A percentile compares a stretch with the other conserved stretches of the same genome.
phyloP scores from a whole-genome alignment of 2,113 vertebrate species.

The Holacanthus passer region DNA sequence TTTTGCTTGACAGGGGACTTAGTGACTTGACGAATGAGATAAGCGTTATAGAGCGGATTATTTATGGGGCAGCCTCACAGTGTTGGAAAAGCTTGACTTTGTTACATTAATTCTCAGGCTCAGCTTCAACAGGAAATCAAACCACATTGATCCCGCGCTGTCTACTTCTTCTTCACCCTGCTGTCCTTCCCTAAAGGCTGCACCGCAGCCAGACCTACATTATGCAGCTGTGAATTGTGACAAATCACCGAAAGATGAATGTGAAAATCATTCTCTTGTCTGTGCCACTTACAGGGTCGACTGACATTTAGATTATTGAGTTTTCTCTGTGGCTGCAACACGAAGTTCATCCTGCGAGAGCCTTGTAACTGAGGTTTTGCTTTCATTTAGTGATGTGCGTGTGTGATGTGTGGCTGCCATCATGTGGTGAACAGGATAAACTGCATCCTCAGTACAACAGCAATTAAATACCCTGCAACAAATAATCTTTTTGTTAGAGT shows the following conservation, averaged over 20 bases:
- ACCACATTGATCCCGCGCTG: slow-evolving; percentile 36
- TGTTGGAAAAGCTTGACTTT: slow-evolving; percentile 12
- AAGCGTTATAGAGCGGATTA: slow-evolving; percentile 36
- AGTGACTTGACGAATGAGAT: slow-evolving; percentile 31
- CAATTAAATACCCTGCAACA: background rate
- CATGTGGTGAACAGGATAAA: slow-evolving; percentile 52
- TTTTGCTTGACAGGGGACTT: slow-evolving; percentile 15
- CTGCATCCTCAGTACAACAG: background rate
- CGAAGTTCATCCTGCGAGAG: background rate
- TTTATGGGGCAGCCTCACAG: slow-evolving; percentile 33
- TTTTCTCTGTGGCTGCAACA: slow-evolving; percentile 22
- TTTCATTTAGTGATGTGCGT: background rate
- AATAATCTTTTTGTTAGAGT: background rate
- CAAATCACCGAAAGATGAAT: background rate
- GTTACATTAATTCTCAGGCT: slow-evolving; percentile 55
- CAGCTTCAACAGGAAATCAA: slow-evolving; percentile 55
- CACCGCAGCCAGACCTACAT: background rate
- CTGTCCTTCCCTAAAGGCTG: slow-evolving; percentile 12
- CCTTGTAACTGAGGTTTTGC: background rate
- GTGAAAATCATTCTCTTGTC: background rate
- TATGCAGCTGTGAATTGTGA: slow-evolving; percentile 4
- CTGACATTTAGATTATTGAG: slow-evolving; percentile 38
- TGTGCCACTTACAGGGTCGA: background rate
- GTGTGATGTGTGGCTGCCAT: slow-evolving; percentile 61
- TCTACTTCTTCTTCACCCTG: slow-evolving; percentile 1